Evolutionary conservation across 1,140 invertebrate genomes (phyloP), one percentile per base, ranked within the genome.

Genomic region (Brevipalpus yothersi): DNA sequence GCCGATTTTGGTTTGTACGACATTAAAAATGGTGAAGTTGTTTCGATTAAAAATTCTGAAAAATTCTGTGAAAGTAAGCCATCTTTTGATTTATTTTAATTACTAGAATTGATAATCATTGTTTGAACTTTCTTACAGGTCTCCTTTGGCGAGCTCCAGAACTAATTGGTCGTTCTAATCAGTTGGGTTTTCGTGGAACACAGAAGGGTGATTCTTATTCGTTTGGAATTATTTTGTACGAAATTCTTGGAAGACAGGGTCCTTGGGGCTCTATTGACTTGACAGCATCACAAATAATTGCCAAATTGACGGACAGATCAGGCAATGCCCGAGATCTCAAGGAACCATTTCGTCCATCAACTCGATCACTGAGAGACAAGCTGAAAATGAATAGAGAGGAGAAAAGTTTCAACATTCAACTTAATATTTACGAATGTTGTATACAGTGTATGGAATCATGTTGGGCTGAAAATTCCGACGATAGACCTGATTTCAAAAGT

Each of bases 111-210:
- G 10, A 15, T 43, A 43, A 43, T 11, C n/a, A 15, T 13, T 4
- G 3, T 4, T 21, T 54, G 19, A n/a, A 21, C 56, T 57, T 39
- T 39, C 4, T 43, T n/a, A 11, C 15, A 45, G 41, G 82, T 75
- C 77, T 90, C 69, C 78, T 97, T 66, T 97, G 92, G 92, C 91
- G 84, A 72, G 88, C 92, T 21, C 93, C 93, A 13, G 93, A 98
- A 71, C 70, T 94, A 21, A 72, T 98, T 60, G 76, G 91, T 63
- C n/a, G 15, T 2, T 51, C 49, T 23, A 17, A 15, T 41, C 11
- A 39, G 17, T 13, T 19, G 19, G 19, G 11, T 13, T 31, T 31
- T 23, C 41, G 12, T 12, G 56, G 56, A 2, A 82, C 82, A 23
- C 86, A 83, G 69, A 82, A 82, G 66, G 81, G 80, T 5, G 62